Evolutionary conservation across 2,113 vertebrate genomes (phyloP), one percentile per base, ranked within the genome.

Genomic region (Boleophthalmus pectinirostris): DNA sequence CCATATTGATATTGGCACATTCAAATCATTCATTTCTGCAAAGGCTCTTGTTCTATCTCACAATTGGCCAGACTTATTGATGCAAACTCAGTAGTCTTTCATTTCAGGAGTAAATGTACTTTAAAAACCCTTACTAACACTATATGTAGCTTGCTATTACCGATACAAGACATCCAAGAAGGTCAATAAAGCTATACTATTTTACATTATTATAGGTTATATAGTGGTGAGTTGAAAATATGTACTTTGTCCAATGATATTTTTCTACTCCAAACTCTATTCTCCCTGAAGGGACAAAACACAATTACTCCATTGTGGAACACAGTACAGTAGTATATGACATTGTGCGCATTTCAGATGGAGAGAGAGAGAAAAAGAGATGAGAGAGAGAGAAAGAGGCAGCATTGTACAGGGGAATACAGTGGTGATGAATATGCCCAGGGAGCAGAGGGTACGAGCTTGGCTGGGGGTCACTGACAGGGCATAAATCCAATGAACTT

Each of bases 241-340:
- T 63, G 81, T 71, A 75, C 58, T 72, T 81, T 76, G 74, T 73
- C 67, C 35, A 10, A 53, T 67, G 79, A 82, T 82, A 75, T 85
- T 80, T 74, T 69, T 79, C 65, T 70, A 70, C 64, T 58, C 77
- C 74, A 54, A 78, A 73, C 72, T 80, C 78, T 73, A 69, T 76
- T 82, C 75, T 72, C 70, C 82, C 78, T 64, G 72, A 57, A 75
- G 84, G 78, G 76, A 72, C 66, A 75, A 81, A 82, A 85, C 74
- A 92, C 87, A 90, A 87, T 88, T 84, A 85, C 73, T 77, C 74
- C 71, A 84, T 90, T 90, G 79, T 89, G 79, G 71, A 66, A 49
- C 58, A 69, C 64, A 72, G 64, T 70, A 75, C 85, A 72, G 67
- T 87, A 85, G 79, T 87, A 86, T 80, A 86, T 87, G 73, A 82